Evolutionary conservation across 2,113 vertebrate genomes (phyloP).

Genomic region (Tachycineta bicolor): DNA sequence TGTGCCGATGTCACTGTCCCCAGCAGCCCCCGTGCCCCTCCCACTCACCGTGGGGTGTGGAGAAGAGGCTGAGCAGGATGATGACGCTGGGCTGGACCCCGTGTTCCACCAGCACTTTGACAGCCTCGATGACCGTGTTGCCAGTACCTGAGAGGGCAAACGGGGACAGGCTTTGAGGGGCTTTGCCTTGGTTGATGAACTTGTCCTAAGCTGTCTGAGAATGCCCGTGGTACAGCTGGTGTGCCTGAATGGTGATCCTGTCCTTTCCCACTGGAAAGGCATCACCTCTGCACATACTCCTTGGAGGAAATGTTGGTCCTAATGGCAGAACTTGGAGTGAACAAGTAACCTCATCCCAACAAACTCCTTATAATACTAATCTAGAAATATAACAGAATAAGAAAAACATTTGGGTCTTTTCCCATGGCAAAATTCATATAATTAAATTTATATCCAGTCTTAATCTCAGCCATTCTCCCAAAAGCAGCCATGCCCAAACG

Average conservation of each 20-base stretch:
- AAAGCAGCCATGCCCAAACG: neutral
- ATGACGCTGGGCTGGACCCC: constrained; percentile 89
- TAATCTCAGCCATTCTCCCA: neutral
- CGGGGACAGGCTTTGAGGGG: accelerated
- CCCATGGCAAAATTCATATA: neutral
- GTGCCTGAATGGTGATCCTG: neutral
- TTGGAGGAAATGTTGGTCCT: neutral
- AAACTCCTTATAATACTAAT: neutral
- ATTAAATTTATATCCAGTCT: neutral
- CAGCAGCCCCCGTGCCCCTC: neutral
- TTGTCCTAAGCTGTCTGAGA: neutral
- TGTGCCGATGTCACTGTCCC: neutral
- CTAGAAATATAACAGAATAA: neutral
- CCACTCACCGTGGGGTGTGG: constrained; percentile 83
- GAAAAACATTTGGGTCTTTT: neutral
- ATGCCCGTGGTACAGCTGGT: neutral
- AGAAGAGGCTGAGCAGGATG: constrained; percentile 92
- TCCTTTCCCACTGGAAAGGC: neutral
- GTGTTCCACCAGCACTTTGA: constrained; percentile 92
- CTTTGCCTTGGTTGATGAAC: neutral
- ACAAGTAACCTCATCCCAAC: neutral
- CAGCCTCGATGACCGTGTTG: constrained; percentile 95
- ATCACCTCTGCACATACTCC: neutral
- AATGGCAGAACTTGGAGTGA: neutral
- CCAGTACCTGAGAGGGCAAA: constrained; percentile 82